Evolutionary conservation across 2,888 invertebrate species (phyloP), one percentile per base, ranked within the genome.

Genomic region (Drosophila neotestacea): DNA sequence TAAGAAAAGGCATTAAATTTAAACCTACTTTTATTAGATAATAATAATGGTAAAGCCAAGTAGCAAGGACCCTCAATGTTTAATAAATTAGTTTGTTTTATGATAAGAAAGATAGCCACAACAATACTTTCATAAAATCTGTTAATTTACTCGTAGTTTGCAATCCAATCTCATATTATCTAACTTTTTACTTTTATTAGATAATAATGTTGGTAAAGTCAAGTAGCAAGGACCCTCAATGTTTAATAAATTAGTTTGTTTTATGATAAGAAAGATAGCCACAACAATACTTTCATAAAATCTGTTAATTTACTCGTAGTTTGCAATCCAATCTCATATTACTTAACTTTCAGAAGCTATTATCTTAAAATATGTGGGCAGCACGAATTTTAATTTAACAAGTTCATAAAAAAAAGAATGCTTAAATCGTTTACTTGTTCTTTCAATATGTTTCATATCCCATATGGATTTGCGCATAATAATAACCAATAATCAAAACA

Each of bases 401-500:
- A 7, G 54, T 71, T 22, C 65, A 65, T 74, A 73, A 77, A 58
- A 73, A 30, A 30, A 68, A 38, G 41, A 73, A 68, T 56, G 36
- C 48, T 4, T 13, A 27, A 50, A 13, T 42, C 36, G 16, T 22
- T 52, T 6, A n/a, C 6, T 52, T 36, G 6, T 36, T 10, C 47
- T 58, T 58, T 59, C 44, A 47, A 41, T 46, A 42, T 42, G 44
- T 13, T 65, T 54, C 41, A 48, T 30, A 61, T 61, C 42, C 64
- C 55, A 65, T 65, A 74, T 62, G 75, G 70, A 62, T 48, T 70
- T 65, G 36, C 32, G 54, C 70, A 74, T 70, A 65, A 83, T 73
- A 72, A 84, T 86, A 83, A 76, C 62, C 73, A 44, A 81, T 70
- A 84, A 81, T 71, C 76, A 86, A 86, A 88, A 84, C 85, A 84